Percentiles rank a stretch among this genome's conserved stretches.
These are phyloP conservation scores for Nyctalus aviator DNA, from an alignment of 2,797 vertebrate genomes.

Conservation along the genomic window DNA sequence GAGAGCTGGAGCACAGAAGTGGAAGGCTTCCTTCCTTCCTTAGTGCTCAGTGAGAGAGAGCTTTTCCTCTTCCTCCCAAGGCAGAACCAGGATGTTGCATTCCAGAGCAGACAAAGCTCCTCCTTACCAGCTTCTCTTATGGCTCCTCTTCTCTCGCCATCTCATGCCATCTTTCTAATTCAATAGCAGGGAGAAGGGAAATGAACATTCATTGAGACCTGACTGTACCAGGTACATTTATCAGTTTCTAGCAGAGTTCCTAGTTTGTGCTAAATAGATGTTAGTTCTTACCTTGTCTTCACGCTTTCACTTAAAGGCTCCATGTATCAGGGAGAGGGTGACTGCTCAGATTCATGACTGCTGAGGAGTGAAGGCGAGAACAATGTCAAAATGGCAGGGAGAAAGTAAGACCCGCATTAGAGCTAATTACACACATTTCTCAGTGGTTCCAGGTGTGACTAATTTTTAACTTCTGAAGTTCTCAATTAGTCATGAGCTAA, in stretches of 20 bases:
- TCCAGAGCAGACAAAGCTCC: neutral
- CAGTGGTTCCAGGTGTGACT: neutral
- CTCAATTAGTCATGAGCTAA: slow-evolving; percentile 22
- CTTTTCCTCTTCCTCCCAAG: neutral
- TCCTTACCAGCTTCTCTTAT: neutral
- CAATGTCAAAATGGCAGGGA: neutral
- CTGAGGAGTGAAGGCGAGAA: neutral
- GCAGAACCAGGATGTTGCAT: neutral
- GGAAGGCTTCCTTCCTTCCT: neutral
- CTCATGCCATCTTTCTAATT: neutral
- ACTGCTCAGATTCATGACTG: neutral
- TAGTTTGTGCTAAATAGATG: neutral
- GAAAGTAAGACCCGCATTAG: neutral
- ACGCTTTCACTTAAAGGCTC: neutral
- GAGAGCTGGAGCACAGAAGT: neutral
- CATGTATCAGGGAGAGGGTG: neutral
- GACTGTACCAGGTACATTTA: neutral
- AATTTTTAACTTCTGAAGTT: slow-evolving; percentile 49
- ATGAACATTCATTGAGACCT: neutral
- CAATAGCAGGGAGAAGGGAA: neutral
- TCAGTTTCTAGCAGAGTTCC: neutral
- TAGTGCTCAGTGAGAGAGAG: neutral
- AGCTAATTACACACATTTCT: neutral
- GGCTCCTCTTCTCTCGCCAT: neutral
- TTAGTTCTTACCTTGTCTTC: neutral